phyloP scores from a whole-genome alignment of 2,797 vertebrate species.

The Trachurus trachurus region DNA sequence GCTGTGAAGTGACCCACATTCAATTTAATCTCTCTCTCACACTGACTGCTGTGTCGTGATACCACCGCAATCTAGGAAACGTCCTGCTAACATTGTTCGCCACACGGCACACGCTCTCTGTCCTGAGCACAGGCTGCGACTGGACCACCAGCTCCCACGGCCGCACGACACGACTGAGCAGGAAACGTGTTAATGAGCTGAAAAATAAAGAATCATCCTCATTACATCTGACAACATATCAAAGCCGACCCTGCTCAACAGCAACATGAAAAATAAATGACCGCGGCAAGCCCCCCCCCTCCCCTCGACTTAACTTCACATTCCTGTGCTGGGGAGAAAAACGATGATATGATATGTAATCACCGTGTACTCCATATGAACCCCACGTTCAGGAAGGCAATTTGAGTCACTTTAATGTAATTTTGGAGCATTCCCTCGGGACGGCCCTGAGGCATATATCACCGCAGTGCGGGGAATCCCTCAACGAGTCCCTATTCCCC shows the following conservation, averaged over 20 bases:
- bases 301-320: constrained; percentile 16
- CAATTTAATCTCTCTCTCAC: constrained; percentile 63
- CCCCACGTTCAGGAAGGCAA: constrained; percentile 51
- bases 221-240: neutral
- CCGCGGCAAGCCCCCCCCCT: constrained; percentile 9
- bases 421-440: constrained; percentile 60
- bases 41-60: constrained; percentile 51
- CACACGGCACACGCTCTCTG: constrained; percentile 38
- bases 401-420: constrained; percentile 71
- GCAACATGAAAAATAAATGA: constrained; percentile 43
- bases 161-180: neutral
- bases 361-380: constrained; percentile 65
- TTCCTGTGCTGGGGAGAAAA: neutral
- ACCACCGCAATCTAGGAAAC: constrained; percentile 49
- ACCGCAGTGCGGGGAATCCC: constrained; percentile 76
- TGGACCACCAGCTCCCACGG: neutral
- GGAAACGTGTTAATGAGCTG: constrained; percentile 6
- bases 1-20: constrained; percentile 76
- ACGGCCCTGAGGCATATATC: constrained; percentile 65
- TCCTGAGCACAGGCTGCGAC: constrained; percentile 22
- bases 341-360: constrained; percentile 35
- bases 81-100: constrained; percentile 49
- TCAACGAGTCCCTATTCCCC: constrained; percentile 38
- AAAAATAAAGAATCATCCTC: neutral
- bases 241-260: constrained; percentile 26